Conservation (phyloP, 2,888 invertebrate genomes). For the Oligia strigilis region DNA sequence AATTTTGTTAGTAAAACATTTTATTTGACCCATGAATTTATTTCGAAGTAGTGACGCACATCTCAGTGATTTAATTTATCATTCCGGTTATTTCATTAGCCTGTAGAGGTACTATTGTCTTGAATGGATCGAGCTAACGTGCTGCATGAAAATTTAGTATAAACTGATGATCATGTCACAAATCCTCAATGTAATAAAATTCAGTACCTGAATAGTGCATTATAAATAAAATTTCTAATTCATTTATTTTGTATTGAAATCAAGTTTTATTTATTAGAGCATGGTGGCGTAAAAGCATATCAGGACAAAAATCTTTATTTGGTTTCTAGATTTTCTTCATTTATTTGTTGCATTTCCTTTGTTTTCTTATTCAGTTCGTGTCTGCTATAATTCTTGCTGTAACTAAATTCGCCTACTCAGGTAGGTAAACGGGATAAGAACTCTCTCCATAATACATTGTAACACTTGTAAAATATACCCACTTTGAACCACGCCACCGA, state of each 20-base stretch:
- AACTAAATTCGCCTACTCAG: constrained; percentile 71
- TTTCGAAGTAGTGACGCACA: constrained; percentile 81
- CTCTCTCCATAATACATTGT: constrained; percentile 84
- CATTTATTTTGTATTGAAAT: constrained; percentile 59
- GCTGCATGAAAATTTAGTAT: constrained; percentile 82
- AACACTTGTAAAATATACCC: constrained; percentile 87
- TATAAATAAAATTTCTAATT: constrained; percentile 60
- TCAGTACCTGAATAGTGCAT: constrained; percentile 69
- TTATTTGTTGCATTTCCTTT: constrained; percentile 66
- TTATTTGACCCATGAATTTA: constrained; percentile 74
- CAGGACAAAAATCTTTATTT: constrained; percentile 54
- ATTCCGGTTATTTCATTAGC: constrained; percentile 83
- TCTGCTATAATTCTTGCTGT: constrained; percentile 70
- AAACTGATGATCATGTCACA: constrained; percentile 70
- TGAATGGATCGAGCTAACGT: constrained; percentile 82
- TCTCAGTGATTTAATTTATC: constrained; percentile 75
- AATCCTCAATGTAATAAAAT: constrained; percentile 64
- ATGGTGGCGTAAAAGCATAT: constrained; percentile 77
- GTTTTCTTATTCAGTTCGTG: constrained; percentile 70
- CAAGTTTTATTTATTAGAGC: constrained; percentile 69
- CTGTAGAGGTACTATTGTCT: constrained; percentile 83
- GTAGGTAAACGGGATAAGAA: constrained; percentile 79
- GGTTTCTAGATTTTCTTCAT: constrained; percentile 66
- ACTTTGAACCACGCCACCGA: constrained; percentile 90
- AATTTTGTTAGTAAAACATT: constrained; percentile 76